These are phyloP conservation scores for Lissocephala sabroskyi DNA, from an alignment of 2,888 invertebrate genomes.

Conservation along the genomic window DNA sequence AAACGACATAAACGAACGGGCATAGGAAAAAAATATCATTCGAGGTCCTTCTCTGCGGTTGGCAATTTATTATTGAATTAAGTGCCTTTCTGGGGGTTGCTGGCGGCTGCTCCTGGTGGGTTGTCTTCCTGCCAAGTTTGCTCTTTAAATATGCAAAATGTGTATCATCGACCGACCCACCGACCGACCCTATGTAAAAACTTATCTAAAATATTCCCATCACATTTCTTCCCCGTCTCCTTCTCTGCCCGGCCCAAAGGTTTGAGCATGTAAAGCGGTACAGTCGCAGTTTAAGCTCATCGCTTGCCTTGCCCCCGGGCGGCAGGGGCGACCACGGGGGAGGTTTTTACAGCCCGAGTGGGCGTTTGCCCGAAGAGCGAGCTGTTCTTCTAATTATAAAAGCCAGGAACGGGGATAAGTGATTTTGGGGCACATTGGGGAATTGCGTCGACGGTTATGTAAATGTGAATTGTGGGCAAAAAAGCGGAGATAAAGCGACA, in stretches of 20 bases:
- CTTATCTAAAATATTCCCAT: slow-evolving; percentile 32
- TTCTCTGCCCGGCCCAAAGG: slow-evolving; percentile 26
- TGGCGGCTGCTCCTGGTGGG: too few species aligned
- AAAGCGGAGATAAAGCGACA: too few species aligned
- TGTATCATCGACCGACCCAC: too few species aligned
- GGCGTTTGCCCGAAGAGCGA: slow-evolving; percentile 35
- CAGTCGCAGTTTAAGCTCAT: slow-evolving; percentile 45
- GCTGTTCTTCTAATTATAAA: slow-evolving; percentile 1
- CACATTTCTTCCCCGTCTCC: slow-evolving; percentile 16
- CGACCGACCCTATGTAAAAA: slow-evolving; percentile 21
- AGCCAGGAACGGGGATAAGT: background rate
- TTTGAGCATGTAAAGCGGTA: slow-evolving; percentile 56
- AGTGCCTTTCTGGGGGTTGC: slow-evolving; percentile 49
- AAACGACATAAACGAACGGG: too few species aligned
- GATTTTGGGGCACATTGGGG: too few species aligned
- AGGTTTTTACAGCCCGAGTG: slow-evolving; percentile 1
- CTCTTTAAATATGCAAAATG: slow-evolving; percentile 53
- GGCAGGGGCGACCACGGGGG: background rate
- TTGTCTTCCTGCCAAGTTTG: slow-evolving; percentile 19
- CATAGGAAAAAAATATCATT: too few species aligned
- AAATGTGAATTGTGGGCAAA: too few species aligned
- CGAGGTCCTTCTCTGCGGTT: slow-evolving; percentile 36
- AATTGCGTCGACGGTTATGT: too few species aligned
- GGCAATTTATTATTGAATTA: slow-evolving; percentile 66
- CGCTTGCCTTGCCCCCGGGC: background rate